A percentile compares a stretch with the other conserved stretches of the same genome.
These are phyloP conservation scores for Oopsacas minuta DNA, from an alignment of 37 sponge, comb jelly and placozoan species.

Conservation along the genomic window DNA sequence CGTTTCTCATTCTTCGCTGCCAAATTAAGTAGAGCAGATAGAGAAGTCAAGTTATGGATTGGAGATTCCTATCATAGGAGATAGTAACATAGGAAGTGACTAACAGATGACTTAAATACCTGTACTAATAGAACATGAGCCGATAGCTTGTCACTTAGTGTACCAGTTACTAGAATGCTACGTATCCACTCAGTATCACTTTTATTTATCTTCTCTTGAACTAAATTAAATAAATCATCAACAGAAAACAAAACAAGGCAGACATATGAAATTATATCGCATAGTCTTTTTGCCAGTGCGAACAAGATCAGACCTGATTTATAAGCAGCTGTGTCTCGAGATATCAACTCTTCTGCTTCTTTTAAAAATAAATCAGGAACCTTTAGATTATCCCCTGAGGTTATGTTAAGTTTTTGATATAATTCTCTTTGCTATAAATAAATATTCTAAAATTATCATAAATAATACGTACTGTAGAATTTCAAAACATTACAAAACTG, in stretches of 20 bases:
- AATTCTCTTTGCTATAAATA: neutral
- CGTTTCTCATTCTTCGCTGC: conserved; percentile 81
- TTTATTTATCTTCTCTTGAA: conserved; percentile 42
- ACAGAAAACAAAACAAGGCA: neutral
- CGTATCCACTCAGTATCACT: conserved; percentile 79
- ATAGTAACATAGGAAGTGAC: neutral
- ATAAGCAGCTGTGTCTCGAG: neutral
- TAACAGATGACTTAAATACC: conserved; percentile 19
- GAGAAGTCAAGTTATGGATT: conserved; percentile 55
- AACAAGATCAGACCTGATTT: neutral
- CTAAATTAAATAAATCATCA: too few species aligned
- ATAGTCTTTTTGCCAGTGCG: too few species aligned
- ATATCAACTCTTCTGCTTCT: neutral
- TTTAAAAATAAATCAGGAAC: neutral
- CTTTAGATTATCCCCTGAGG: neutral
- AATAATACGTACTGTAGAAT: too few species aligned
- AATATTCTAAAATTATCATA: neutral
- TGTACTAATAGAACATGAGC: conserved; percentile 62
- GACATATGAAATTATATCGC: too few species aligned
- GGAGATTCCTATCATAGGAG: conserved; percentile 71
- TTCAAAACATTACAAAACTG: neutral
- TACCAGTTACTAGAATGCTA: conserved; percentile 75
- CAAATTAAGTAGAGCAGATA: conserved; percentile 57
- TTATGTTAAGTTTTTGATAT: neutral
- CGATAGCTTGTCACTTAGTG: conserved; percentile 75